Percentiles rank a stretch among this genome's conserved stretches.
phyloP scores from a whole-genome alignment of 2,797 vertebrate species.

The Ateles fusciceps region DNA sequence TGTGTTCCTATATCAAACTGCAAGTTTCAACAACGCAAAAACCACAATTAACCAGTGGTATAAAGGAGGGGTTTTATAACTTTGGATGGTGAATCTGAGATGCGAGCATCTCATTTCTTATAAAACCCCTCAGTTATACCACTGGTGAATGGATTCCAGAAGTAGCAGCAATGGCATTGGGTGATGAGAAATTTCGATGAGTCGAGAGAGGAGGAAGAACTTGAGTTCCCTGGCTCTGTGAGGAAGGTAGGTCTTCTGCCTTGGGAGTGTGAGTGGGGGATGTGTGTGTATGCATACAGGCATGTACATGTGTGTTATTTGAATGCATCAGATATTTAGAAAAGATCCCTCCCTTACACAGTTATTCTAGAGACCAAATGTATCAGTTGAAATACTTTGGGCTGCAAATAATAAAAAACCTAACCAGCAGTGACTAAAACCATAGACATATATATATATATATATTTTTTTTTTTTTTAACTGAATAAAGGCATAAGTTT shows the following conservation, averaged over 20 bases:
- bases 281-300: not conserved
- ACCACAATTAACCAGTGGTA: no score
- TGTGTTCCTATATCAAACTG: no score
- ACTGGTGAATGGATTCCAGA: not conserved
- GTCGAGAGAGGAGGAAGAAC: not conserved
- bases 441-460: not conserved
- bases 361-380: conserved; percentile 6
- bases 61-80: not conserved
- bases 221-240: not conserved
- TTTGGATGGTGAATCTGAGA: not conserved
- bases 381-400: not conserved
- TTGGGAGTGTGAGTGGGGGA: not conserved
- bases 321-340: not conserved
- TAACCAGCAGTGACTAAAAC: not conserved
- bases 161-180: not conserved
- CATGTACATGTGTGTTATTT: not conserved
- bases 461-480: conserved; percentile 1
- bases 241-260: not conserved
- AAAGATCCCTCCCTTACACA: not conserved
- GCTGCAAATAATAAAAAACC: conserved; percentile 12
- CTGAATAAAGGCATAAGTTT: not conserved
- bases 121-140: not conserved
- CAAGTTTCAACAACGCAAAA: no score
- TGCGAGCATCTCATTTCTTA: not conserved
- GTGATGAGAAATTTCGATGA: not conserved